A percentile compares a stretch with the other conserved stretches of the same genome.
These are phyloP conservation scores for Euura lappo DNA, from an alignment of 1,140 invertebrate species.

Conservation along the genomic window DNA sequence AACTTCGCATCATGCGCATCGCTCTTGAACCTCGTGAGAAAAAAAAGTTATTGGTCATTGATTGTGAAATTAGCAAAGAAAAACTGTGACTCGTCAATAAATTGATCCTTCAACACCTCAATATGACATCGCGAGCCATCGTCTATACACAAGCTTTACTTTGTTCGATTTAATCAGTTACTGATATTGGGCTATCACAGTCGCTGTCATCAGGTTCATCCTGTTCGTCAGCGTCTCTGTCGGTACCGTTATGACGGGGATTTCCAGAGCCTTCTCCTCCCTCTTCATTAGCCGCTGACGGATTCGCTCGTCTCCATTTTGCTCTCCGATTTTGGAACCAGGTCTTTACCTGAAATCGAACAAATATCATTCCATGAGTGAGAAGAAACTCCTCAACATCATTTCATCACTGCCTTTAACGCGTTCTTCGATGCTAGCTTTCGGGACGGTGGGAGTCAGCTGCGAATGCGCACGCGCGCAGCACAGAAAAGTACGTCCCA, in stretches of 20 bases:
- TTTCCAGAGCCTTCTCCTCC: not conserved
- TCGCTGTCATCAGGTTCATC: slow-evolving; percentile 6
- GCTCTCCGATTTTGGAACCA: slow-evolving; percentile 86
- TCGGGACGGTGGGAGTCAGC: not conserved
- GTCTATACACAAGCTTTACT: not conserved
- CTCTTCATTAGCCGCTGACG: not conserved
- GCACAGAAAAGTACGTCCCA: too few relatives aligned
- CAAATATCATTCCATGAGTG: not conserved
- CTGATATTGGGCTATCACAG: slow-evolving; percentile 5
- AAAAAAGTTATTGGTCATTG: too few relatives aligned
- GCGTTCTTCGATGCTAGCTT: too few relatives aligned
- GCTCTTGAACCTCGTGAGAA: too few relatives aligned
- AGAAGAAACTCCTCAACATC: too few relatives aligned
- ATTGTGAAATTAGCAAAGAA: too few relatives aligned
- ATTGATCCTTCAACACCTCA: too few relatives aligned
- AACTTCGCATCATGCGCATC: too few relatives aligned
- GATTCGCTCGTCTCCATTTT: slow-evolving; percentile 71
- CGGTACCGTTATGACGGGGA: not conserved
- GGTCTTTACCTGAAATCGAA: slow-evolving; percentile 71
- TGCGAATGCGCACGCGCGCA: not conserved
- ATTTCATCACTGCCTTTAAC: not conserved
- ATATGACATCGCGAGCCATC: not conserved
- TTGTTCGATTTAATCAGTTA: slow-evolving; percentile 1
- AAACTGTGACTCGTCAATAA: too few relatives aligned
- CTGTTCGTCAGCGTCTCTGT: not conserved